Base-by-base conservation (phyloP, 2,888 invertebrate genomes). In the Thera britannica region DNA sequence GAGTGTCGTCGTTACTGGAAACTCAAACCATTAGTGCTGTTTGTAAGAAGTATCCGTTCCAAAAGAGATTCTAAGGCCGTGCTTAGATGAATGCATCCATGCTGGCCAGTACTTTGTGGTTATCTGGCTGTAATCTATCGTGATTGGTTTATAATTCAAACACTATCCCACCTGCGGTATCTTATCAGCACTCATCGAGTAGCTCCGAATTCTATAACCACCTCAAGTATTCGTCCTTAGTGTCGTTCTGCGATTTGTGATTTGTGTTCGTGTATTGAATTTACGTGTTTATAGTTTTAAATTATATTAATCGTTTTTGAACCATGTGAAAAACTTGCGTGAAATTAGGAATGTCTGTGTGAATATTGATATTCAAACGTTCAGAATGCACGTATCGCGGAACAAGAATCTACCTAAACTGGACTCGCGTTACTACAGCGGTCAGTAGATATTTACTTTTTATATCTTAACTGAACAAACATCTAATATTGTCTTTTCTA, bases 171-270 rank as follows among this genome's bases (percentile, higher is more conserved):
- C 72, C 75, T 71, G 64, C 69, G 75, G 74, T 90, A 90, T 89
- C 90, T 91, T 89, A 91, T 91, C 90, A 78, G 77, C 75, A 74
- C 73, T 81, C 79, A 80, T 75, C 80, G 78, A 78, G 77, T 77
- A 68, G 72, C 75, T 64, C 71, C 74, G 75, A 77, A 78, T 74
- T 57, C 23, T 78, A 80, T 81, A 7, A 83, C 82, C 79, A 80
- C 82, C 76, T 81, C 71, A 80, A 82, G 80, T 84, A 85, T 77
- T 81, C 76, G 72, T 74, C 78, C 79, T 84, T 80, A 82, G 82
- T 82, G 80, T 75, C 78, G 83, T 79, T 82, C 79, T 79, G 76
- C 79, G 77, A 77, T 81, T 75, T 75, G 73, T 78, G 82, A 83
- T 83, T 85, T 78, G 79, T 73, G 81, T 73, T 72, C 74, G 76